Evolutionary conservation across 2,797 vertebrate genomes (phyloP).

Genomic region (Gastrophryne carolinensis): DNA sequence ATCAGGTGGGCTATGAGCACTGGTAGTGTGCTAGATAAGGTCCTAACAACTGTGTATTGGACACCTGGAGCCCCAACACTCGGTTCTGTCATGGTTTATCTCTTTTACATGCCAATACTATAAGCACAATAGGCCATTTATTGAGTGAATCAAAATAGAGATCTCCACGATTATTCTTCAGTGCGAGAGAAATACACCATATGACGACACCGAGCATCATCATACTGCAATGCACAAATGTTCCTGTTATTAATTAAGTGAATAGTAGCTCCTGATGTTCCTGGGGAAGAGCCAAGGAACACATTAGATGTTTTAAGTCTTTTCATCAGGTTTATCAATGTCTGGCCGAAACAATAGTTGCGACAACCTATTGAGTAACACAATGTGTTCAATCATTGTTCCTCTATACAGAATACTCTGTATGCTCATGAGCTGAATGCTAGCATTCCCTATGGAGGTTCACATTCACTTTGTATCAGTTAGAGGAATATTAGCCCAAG

Average conservation of each 20-base stretch:
- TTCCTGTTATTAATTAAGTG: slow-evolving; percentile 46
- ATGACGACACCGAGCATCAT: background rate
- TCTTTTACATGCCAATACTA: no score
- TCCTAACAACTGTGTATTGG: no score
- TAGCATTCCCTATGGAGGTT: slow-evolving; percentile 5
- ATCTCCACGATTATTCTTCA: background rate
- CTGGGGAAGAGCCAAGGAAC: slow-evolving; percentile 43
- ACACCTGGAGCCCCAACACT: no score
- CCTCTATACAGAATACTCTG: slow-evolving; percentile 29
- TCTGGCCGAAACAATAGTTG: slow-evolving; percentile 40
- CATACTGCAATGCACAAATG: slow-evolving; percentile 17
- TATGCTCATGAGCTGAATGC: background rate
- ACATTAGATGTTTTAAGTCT: slow-evolving; percentile 48
- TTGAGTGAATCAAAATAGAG: no score
- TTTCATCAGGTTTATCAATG: slow-evolving; percentile 45
- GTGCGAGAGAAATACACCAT: background rate
- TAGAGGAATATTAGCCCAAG: background rate
- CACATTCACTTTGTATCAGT: background rate
- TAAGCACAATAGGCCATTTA: no score
- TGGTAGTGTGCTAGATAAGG: no score
- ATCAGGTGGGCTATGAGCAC: no score
- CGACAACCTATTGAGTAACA: slow-evolving; percentile 40
- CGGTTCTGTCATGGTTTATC: no score
- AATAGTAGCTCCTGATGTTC: slow-evolving; percentile 38
- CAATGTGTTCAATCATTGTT: slow-evolving; percentile 20